Conservation (phyloP, 2,113 vertebrate genomes). For the Scopus umbretta region DNA sequence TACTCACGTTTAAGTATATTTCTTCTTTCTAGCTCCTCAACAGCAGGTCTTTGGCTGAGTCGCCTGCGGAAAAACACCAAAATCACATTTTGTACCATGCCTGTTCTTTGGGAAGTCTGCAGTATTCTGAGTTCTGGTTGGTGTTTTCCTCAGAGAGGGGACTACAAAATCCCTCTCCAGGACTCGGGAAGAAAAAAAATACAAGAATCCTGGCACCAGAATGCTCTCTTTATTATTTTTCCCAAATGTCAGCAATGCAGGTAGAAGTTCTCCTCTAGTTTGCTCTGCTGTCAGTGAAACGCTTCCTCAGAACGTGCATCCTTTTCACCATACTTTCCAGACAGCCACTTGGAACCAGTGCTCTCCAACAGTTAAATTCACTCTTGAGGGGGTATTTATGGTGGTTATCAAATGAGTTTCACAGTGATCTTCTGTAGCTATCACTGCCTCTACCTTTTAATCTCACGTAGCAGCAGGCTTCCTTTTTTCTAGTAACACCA, state of each 20-base stretch:
- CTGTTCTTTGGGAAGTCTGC: constrained; percentile 25
- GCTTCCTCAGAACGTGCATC: not conserved
- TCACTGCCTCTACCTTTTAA: not conserved
- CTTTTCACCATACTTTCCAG: not conserved
- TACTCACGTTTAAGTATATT: constrained; percentile 98
- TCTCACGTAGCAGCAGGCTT: not conserved
- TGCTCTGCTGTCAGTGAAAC: not conserved
- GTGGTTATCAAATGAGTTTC: not conserved
- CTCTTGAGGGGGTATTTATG: not conserved
- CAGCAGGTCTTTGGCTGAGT: constrained; percentile 95
- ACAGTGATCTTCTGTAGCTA: not conserved
- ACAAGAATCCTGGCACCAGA: not conserved
- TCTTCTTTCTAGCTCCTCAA: constrained; percentile 95
- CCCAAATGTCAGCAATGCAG: not conserved
- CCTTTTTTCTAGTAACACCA: not conserved
- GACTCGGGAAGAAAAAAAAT: not conserved
- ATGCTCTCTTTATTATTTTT: not conserved
- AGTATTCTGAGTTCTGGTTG: not conserved
- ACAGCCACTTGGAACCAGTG: not conserved
- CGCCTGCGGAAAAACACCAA: constrained; percentile 98
- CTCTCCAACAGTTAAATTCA: not conserved
- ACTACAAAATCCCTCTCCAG: not conserved
- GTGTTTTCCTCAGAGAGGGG: not conserved
- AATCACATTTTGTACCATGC: constrained; percentile 97
- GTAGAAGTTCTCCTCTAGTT: constrained; percentile 47